Percentiles rank a stretch among this genome's conserved stretches.
Conservation (phyloP, 1,140 invertebrate genomes). For the Drosophila pallidifrons region DNA sequence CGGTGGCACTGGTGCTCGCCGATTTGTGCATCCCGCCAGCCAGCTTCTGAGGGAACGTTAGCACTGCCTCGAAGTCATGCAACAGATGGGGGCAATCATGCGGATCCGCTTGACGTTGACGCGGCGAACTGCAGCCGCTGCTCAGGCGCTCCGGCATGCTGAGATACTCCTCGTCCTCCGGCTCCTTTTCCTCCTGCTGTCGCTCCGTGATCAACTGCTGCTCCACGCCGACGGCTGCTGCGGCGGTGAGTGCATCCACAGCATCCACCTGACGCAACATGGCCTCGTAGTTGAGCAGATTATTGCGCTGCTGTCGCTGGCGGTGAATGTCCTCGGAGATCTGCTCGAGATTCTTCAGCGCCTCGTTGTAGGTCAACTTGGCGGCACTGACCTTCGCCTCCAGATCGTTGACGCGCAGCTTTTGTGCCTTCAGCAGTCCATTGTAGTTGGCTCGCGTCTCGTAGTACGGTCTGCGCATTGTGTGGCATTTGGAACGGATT, state of each 20-base stretch:
- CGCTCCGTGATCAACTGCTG: slow-evolving; percentile 23
- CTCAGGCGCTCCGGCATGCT: slow-evolving; percentile 84
- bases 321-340: slow-evolving; percentile 98
- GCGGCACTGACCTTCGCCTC: slow-evolving; percentile 92
- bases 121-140: slow-evolving; percentile 67
- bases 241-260: slow-evolving; percentile 46
- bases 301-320: slow-evolving; percentile 80
- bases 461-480: slow-evolving; percentile 93
- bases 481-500: no score
- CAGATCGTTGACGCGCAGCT: slow-evolving; percentile 91
- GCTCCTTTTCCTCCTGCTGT: slow-evolving; percentile 42
- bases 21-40: slow-evolving; percentile 78
- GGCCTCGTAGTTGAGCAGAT: slow-evolving; percentile 74
- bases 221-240: slow-evolving; percentile 14
- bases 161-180: slow-evolving; percentile 81
- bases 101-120: slow-evolving; percentile 71
- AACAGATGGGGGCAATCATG: slow-evolving; percentile 84
- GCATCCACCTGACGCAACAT: slow-evolving; percentile 70
- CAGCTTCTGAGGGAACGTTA: slow-evolving; percentile 75
- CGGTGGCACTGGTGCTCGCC: slow-evolving; percentile 75
- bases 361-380: slow-evolving; percentile 94
- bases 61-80: slow-evolving; percentile 76
- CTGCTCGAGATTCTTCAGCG: slow-evolving; percentile 93
- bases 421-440: slow-evolving; percentile 94
- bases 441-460: slow-evolving; percentile 96